Base-by-base conservation (phyloP, 2,888 invertebrate genomes). In the Pasiphila rectangulata region DNA sequence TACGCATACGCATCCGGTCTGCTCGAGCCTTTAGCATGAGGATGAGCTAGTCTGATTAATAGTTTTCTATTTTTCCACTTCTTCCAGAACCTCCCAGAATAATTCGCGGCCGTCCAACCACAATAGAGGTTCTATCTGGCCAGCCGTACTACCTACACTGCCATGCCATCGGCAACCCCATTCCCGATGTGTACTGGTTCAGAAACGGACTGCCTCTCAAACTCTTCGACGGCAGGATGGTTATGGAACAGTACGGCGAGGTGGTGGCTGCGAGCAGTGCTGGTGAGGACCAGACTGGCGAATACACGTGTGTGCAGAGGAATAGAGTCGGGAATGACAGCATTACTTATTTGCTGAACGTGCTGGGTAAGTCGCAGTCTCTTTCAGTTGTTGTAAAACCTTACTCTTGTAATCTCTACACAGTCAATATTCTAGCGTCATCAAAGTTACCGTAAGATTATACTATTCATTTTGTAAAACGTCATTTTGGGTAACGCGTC, bases 151-250 rank as follows among this genome's bases (percentile, higher is more conserved):
- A 78, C 38, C 59, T 91, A 4, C 80, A 82, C 45, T 93, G 93
- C 63, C 89, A 90, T 42, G 91, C 91, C 0, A 80, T 81, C 27
- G 93, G 93, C 0, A 89, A 90, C 57, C 93, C 93, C 0, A 38
- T 69, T 2, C 92, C 93, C 0, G 73, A 81, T 24, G 83, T 93
- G 13, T 86, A 87, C 51, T 94, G 93, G 93, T 89, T 89, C 59
- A 91, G 90, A 61, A 90, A 90, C 24, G 83, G 72, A 1, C 42
- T 76, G 0, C 83, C 79, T 0, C 50, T 89, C 6, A 69, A 91
- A 79, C 75, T 89, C 35, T 91, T 90, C 52, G 90, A 89, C 40
- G 75, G 79, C 1, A 71, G 63, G 0, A 81, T 86, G 79, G 64
- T 77, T 1, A 63, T 67, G 0, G 84, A 86, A 0, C 83, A 86